Conservation (phyloP, 2,888 invertebrate genomes). For the Lymantria monacha region DNA sequence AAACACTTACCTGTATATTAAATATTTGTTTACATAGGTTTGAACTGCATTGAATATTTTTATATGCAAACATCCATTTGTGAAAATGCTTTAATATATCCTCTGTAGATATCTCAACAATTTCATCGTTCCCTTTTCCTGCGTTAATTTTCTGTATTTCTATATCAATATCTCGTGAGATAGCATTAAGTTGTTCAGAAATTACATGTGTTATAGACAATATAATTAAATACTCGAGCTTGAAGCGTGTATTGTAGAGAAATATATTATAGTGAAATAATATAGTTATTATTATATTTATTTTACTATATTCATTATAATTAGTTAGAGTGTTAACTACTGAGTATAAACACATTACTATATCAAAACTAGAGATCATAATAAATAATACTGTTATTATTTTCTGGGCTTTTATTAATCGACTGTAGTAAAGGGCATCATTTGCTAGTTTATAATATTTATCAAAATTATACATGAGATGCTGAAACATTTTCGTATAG, state of each 20-base stretch:
- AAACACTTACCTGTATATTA: slow-evolving; percentile 39
- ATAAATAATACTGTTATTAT: background rate
- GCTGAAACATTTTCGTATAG: slow-evolving; percentile 12
- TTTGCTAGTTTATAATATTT: slow-evolving; percentile 5
- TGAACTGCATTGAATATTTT: slow-evolving; percentile 31
- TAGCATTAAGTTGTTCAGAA: slow-evolving; percentile 35
- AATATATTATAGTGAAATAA: slow-evolving; percentile 10
- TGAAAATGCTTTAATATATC: slow-evolving; percentile 21
- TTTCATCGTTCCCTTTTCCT: background rate
- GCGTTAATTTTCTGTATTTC: background rate
- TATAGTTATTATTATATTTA: background rate
- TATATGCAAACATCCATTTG: slow-evolving; percentile 39
- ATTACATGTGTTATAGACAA: slow-evolving; percentile 29
- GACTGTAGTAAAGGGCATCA: slow-evolving; percentile 10
- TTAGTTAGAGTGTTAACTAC: background rate
- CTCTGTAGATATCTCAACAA: background rate
- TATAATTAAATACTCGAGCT: slow-evolving; percentile 32
- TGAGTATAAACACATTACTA: background rate
- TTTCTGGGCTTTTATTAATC: slow-evolving; percentile 13
- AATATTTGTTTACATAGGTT: slow-evolving; percentile 36
- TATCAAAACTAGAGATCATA: background rate
- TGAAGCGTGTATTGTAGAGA: slow-evolving; percentile 29
- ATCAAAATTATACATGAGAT: slow-evolving; percentile 17
- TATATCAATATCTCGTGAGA: slow-evolving; percentile 10
- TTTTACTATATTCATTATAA: background rate